These are phyloP conservation scores for Daphoenositta chrysoptera DNA, from an alignment of 2,113 vertebrate species.

Conservation along the genomic window DNA sequence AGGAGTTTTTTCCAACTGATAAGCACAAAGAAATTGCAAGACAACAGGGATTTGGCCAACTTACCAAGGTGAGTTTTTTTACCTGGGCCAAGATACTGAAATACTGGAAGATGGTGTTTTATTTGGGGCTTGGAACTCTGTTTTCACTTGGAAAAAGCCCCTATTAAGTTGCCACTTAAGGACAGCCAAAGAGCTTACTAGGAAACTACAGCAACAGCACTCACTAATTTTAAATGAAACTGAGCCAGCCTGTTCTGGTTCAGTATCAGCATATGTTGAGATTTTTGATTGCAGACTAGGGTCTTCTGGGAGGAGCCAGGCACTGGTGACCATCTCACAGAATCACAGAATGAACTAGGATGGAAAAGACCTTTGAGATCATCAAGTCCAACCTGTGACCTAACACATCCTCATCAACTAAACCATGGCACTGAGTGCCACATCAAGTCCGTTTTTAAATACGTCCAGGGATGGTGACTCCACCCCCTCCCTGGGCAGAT, in stretches of 20 bases:
- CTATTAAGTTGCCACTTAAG: background rate
- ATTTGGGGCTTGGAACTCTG: background rate
- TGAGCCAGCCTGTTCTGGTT: background rate
- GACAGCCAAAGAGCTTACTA: background rate
- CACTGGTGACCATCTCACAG: background rate
- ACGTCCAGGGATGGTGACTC: background rate
- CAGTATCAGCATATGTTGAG: background rate
- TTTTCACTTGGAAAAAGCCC: background rate
- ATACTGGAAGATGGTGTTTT: background rate
- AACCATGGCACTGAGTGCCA: background rate
- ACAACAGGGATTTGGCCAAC: constrained; percentile 83
- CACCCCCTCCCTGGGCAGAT: background rate
- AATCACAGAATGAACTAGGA: background rate
- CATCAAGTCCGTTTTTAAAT: background rate
- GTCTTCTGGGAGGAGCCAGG: background rate
- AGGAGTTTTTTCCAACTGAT: constrained; percentile 79
- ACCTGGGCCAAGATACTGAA: background rate
- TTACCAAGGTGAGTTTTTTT: constrained; percentile 77
- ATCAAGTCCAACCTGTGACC: background rate
- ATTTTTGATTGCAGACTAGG: background rate
- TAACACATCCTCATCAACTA: background rate
- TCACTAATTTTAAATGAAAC: background rate
- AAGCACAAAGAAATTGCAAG: constrained; percentile 78
- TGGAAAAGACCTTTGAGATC: background rate
- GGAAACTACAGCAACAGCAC: background rate